Evolutionary conservation across 2,113 vertebrate species (phyloP).

Genomic region (Gopherus evgoodei): DNA sequence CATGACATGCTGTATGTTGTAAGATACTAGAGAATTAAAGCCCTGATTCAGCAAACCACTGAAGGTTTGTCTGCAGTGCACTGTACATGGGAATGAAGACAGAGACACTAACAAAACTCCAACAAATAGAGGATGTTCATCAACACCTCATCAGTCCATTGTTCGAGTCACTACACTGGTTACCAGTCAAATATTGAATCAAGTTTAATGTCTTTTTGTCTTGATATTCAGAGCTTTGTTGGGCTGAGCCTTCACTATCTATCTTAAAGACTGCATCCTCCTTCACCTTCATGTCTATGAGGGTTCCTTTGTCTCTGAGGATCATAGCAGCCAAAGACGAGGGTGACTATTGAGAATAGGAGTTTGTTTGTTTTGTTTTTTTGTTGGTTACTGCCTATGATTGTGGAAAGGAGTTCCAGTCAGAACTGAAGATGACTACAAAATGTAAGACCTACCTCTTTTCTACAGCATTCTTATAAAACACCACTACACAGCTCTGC

Average conservation of each 20-base stretch:
- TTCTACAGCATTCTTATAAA: neutral
- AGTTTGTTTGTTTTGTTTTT: neutral
- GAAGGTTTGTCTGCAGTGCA: neutral
- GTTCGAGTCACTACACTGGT: neutral
- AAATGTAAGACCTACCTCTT: neutral
- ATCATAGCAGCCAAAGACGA: neutral
- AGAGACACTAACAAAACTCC: constrained; percentile 7
- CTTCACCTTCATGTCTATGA: neutral
- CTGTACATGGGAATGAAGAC: neutral
- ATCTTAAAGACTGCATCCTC: neutral
- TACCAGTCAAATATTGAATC: neutral
- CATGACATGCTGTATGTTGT: neutral
- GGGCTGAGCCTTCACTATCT: neutral
- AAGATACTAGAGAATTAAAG: neutral
- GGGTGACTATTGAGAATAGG: neutral
- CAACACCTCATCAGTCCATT: neutral
- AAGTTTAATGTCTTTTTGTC: neutral
- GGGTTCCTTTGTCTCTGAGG: too few species aligned
- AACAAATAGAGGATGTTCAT: neutral
- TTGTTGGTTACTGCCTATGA: neutral
- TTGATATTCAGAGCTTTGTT: neutral
- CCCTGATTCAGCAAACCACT: neutral
- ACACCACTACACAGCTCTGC: neutral
- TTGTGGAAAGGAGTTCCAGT: too few species aligned
- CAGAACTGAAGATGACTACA: neutral